phyloP scores from a whole-genome alignment of 2,888 invertebrate species.

The Agrochola lychnidis region DNA sequence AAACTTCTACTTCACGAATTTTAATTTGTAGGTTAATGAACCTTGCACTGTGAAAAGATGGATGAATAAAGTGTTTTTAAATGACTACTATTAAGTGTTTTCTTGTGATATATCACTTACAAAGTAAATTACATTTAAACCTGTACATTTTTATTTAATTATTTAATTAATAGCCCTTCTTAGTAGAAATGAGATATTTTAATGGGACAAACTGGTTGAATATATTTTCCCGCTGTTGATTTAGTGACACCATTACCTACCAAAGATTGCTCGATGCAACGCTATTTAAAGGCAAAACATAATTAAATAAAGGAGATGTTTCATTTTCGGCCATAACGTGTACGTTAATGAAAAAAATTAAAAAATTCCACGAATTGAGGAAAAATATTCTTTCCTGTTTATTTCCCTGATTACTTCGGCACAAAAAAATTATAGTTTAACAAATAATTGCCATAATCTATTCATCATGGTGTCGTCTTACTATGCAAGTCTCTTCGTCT shows the following conservation, averaged over 20 bases:
- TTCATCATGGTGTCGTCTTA: no score
- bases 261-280: constrained; percentile 21
- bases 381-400: no score
- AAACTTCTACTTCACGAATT: constrained; percentile 53
- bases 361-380: no score
- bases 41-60: constrained; percentile 45
- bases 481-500: no score
- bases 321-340: no score
- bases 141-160: constrained; percentile 22
- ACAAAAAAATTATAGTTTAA: no score
- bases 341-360: no score
- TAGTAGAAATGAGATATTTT: constrained; percentile 46
- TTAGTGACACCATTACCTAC: constrained; percentile 51
- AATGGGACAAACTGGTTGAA: constrained; percentile 39
- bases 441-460: no score
- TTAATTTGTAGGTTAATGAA: constrained; percentile 35
- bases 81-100: constrained; percentile 32
- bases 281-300: not conserved
- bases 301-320: no score
- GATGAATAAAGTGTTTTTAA: constrained; percentile 47
- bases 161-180: constrained; percentile 40
- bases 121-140: constrained; percentile 19
- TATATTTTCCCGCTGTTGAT: constrained; percentile 39
- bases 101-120: constrained; percentile 15
- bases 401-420: no score